Conservation (phyloP, 53 echinoderm and acorn worm species). For the Hippasteria phrygiana region DNA sequence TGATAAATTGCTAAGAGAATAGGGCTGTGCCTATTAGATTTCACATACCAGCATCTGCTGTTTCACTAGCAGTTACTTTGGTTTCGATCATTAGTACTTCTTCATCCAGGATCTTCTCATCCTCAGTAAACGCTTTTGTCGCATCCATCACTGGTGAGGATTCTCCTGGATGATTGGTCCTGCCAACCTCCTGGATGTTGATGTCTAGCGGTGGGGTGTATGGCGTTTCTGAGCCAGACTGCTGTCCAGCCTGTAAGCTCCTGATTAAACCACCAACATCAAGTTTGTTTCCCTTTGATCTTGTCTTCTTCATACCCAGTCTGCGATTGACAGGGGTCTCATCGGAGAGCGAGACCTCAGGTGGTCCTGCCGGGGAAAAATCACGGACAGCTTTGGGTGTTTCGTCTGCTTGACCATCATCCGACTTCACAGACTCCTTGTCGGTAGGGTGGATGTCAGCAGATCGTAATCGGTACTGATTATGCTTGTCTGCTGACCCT, state of each 20-base stretch:
- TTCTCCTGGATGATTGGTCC: neutral
- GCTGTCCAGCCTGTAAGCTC: conserved; percentile 29
- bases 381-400: conserved; percentile 1
- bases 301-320: neutral
- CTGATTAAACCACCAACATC: conserved; percentile 13
- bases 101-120: neutral
- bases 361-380: neutral
- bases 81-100: neutral
- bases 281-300: conserved; percentile 16
- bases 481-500: neutral
- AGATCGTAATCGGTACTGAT: neutral
- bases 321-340: conserved; percentile 29
- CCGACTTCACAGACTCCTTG: neutral
- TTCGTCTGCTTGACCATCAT: neutral
- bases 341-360: neutral
- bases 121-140: neutral
- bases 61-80: too few species aligned
- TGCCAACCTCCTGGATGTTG: neutral
- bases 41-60: too few species aligned
- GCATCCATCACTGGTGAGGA: neutral
- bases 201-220: neutral
- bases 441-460: neutral
- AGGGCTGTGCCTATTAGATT: too few species aligned
- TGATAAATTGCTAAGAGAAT: too few species aligned
- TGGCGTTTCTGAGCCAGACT: neutral